Evolutionary conservation across 2,113 vertebrate genomes (phyloP).

Genomic region (Myotis yumanensis): DNA sequence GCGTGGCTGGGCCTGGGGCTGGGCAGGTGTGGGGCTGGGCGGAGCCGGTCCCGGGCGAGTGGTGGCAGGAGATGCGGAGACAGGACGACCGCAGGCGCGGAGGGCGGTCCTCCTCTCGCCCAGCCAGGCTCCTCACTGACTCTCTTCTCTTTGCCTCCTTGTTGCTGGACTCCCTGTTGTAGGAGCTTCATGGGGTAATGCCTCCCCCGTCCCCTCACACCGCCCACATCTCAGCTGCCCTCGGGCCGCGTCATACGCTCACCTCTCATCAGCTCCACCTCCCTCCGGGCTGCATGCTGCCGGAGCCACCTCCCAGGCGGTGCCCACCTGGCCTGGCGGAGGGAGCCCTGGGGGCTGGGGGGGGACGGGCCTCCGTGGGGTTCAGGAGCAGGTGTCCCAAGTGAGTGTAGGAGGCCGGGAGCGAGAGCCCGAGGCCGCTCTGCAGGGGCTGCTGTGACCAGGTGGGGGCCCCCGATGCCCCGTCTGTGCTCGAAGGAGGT

Average conservation of each 20-base stretch:
- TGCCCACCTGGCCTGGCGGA: neutral
- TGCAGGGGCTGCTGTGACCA: too few species aligned
- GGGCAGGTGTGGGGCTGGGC: neutral
- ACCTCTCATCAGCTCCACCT: neutral
- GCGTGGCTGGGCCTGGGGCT: neutral
- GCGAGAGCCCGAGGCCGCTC: neutral
- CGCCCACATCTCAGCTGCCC: constrained; percentile 40
- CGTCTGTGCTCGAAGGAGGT: neutral
- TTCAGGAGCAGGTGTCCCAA: neutral
- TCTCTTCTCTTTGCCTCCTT: constrained; percentile 89
- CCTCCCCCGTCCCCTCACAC: constrained; percentile 80
- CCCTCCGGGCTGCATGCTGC: constrained; percentile 62
- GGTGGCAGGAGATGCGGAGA: neutral
- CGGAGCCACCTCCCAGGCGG: neutral
- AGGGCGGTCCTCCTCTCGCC: neutral
- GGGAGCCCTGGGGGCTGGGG: neutral
- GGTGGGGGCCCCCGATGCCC: too few species aligned
- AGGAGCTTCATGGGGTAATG: constrained; percentile 99
- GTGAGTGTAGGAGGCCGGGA: neutral
- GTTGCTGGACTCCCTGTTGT: constrained; percentile 89
- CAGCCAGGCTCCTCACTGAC: constrained; percentile 81
- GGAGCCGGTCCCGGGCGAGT: too few species aligned
- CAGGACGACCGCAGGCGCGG: fast-evolving
- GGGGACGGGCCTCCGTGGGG: neutral
- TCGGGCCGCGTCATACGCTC: neutral